Conservation (phyloP, 2,797 vertebrate species). For the Morelia viridis region DNA sequence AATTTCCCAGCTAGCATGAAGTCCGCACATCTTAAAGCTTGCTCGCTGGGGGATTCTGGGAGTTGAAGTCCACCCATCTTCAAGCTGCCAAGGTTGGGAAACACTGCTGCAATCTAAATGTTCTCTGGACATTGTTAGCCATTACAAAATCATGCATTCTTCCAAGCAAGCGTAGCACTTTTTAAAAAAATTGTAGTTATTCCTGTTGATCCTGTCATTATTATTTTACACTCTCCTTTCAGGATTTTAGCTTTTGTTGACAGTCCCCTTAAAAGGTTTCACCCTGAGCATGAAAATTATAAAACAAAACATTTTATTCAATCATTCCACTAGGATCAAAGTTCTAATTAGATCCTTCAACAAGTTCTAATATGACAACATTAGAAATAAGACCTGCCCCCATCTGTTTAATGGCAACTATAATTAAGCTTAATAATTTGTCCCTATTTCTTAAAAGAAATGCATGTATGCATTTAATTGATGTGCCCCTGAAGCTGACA, state of each 20-base stretch:
- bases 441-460: neutral
- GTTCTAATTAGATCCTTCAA: neutral
- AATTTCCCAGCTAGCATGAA: neutral
- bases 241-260: neutral
- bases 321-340: neutral
- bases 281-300: neutral
- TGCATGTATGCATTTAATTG: neutral
- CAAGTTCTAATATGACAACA: neutral
- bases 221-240: neutral
- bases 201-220: neutral
- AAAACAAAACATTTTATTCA: neutral
- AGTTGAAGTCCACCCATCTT: no score
- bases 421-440: neutral
- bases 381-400: neutral
- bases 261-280: neutral
- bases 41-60: no score
- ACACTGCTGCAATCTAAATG: neutral
- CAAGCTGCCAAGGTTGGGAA: no score
- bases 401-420: no score
- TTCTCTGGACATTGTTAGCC: neutral
- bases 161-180: neutral
- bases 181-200: neutral
- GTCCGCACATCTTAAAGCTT: no score
- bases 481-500: neutral
- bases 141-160: neutral